phyloP scores from a whole-genome alignment of 1,140 invertebrate genomes.

The Phymorhynchus buccinoides region DNA sequence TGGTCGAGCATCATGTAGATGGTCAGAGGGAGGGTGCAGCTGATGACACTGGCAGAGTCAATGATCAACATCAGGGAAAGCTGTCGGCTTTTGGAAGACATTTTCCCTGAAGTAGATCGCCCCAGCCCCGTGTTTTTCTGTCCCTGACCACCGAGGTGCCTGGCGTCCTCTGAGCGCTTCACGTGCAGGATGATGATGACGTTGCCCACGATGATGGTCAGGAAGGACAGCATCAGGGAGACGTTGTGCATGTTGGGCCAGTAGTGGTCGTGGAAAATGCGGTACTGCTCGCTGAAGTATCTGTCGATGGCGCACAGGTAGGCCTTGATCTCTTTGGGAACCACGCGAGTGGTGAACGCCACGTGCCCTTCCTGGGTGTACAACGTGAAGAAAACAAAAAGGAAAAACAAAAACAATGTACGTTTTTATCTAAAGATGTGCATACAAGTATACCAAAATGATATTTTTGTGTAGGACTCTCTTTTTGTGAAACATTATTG shows the following conservation, averaged over 20 bases:
- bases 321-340: slow-evolving; percentile 37
- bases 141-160: background rate
- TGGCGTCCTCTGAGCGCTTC: slow-evolving; percentile 43
- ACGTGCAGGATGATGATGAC: slow-evolving; percentile 59
- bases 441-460: too few species aligned
- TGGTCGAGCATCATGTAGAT: too few species aligned
- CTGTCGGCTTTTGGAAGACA: too few species aligned
- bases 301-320: slow-evolving; percentile 54
- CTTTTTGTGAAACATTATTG: too few species aligned
- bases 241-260: slow-evolving; percentile 62
- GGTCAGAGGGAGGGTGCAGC: too few species aligned
- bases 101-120: too few species aligned
- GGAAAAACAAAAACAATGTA: too few species aligned
- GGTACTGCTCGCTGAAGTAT: slow-evolving; percentile 42
- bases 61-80: too few species aligned
- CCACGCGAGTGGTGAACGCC: slow-evolving; percentile 52
- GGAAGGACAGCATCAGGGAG: slow-evolving; percentile 58
- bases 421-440: too few species aligned
- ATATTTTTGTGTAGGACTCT: too few species aligned
- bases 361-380: slow-evolving; percentile 48
- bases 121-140: too few species aligned
- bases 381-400: too few species aligned
- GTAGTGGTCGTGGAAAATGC: slow-evolving; percentile 45
- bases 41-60: slow-evolving; percentile 58
- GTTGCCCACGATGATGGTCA: slow-evolving; percentile 62